Conservation (phyloP, 1,140 invertebrate genomes). For the Colletes gigas region DNA sequence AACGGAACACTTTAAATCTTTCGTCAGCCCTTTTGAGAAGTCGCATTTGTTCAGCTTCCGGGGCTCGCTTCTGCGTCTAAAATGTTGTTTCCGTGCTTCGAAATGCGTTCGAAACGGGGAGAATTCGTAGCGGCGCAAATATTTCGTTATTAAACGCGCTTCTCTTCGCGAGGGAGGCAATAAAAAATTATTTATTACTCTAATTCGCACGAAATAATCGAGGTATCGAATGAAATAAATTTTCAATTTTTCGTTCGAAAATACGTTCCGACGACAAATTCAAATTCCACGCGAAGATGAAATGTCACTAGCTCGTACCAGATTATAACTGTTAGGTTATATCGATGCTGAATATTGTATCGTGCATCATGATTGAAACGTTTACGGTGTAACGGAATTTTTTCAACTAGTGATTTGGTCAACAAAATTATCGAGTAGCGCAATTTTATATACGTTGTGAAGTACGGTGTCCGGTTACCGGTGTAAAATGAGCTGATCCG, state of each 20-base stretch:
- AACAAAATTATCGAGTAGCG: slow-evolving; percentile 4
- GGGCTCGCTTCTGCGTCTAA: too few relatives aligned
- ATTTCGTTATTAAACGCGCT: slow-evolving; percentile 7
- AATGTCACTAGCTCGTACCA: background rate
- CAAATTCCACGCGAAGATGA: background rate
- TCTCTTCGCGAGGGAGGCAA: background rate
- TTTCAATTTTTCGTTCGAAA: slow-evolving; percentile 3
- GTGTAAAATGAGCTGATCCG: background rate
- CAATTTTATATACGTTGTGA: background rate
- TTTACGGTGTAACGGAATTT: background rate
- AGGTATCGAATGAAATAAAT: background rate
- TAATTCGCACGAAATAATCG: background rate
- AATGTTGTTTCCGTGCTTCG: background rate
- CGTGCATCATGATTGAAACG: background rate
- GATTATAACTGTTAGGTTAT: slow-evolving; percentile 20
- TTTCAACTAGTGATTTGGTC: too few relatives aligned
- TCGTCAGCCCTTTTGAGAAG: slow-evolving; percentile 33
- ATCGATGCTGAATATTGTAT: background rate
- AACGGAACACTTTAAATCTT: slow-evolving; percentile 63
- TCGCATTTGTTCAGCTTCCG: slow-evolving; percentile 58
- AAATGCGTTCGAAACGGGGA: background rate
- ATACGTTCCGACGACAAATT: slow-evolving; percentile 16
- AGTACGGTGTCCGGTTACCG: background rate
- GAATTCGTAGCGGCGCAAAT: background rate
- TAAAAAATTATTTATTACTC: background rate